Evolutionary conservation across 2,797 vertebrate genomes (phyloP), one percentile per base, ranked within the genome.

Genomic region (Protosalanx chinensis): DNA sequence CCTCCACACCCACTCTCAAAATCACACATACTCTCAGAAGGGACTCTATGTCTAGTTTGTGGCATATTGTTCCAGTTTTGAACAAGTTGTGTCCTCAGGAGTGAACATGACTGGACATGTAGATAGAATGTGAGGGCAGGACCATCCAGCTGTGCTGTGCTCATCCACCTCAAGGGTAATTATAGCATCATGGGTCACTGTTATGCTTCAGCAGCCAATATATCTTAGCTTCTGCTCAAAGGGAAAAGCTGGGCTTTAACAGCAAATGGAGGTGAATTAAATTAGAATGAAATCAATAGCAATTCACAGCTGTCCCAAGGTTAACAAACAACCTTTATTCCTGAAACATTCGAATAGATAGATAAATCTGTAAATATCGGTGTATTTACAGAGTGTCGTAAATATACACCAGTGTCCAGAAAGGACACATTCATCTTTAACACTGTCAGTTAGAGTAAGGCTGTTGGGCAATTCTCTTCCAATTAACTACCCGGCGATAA

Each of bases 301-400:
- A 88, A 89, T 90, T 88, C 86, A 86, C 82, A 80, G 84, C 84
- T 90, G 88, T 90, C 87, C 64, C 29, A 35, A 18, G 77, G 71
- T 81, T 81, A 85, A 84, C 88, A 88, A 89, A 91, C 87, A 74
- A 76, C 79, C 72, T 80, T 80, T 84, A 75, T 78, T 84, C 70
- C 73, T 6, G 29, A 81, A 86, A 90, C 88, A 78, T 76, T 77
- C 75, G 23, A 27, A 10, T 73, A 72, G 30, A 87, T 84, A 86
- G 86, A 89, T 89, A 90, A 92, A 92, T 91, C 84, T 89, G 85
- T 89, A 92, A 89, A 90, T 88, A 91, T 88, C 67, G 84, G 73
- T 84, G 72, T 88, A 82, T 90, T 91, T 89, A 88, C 77, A 86
- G 80, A 74, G 67, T 70, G 78, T 80, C 73, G 86, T 84, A 86